phyloP scores from a whole-genome alignment of 1,140 invertebrate genomes.

The Uloborus diversus region DNA sequence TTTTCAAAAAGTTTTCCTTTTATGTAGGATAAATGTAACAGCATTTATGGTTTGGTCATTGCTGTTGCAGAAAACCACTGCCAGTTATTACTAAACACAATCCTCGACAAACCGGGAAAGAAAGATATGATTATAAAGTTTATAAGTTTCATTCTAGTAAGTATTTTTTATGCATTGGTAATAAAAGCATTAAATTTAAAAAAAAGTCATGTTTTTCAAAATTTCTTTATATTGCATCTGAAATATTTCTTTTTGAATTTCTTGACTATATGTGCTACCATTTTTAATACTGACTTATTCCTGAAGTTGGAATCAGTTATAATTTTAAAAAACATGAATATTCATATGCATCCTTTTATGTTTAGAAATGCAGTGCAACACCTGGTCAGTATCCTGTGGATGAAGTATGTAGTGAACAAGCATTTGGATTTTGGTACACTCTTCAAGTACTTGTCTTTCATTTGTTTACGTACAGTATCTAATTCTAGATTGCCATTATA shows the following conservation, averaged over 20 bases:
- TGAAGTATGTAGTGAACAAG: slow-evolving; percentile 82
- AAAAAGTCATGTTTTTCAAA: too few species aligned
- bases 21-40: slow-evolving; percentile 64
- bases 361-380: slow-evolving; percentile 76
- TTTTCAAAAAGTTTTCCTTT: slow-evolving; percentile 20
- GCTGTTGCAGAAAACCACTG: slow-evolving; percentile 74
- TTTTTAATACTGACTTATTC: too few species aligned
- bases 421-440: slow-evolving; percentile 91
- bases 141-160: slow-evolving; percentile 72
- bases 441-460: slow-evolving; percentile 74
- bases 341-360: too few species aligned
- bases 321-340: too few species aligned
- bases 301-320: too few species aligned
- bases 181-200: too few species aligned
- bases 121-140: slow-evolving; percentile 67
- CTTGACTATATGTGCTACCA: too few species aligned
- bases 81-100: slow-evolving; percentile 70
- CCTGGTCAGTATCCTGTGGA: slow-evolving; percentile 84
- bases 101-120: slow-evolving; percentile 64
- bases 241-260: too few species aligned
- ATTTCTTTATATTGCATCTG: too few species aligned
- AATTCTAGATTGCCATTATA: too few species aligned
- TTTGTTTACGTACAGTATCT: background rate
- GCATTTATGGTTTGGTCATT: slow-evolving; percentile 73
- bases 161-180: too few species aligned